Base-by-base conservation (phyloP, 2,888 invertebrate genomes). In the Dyspetes luteomarginatus region DNA sequence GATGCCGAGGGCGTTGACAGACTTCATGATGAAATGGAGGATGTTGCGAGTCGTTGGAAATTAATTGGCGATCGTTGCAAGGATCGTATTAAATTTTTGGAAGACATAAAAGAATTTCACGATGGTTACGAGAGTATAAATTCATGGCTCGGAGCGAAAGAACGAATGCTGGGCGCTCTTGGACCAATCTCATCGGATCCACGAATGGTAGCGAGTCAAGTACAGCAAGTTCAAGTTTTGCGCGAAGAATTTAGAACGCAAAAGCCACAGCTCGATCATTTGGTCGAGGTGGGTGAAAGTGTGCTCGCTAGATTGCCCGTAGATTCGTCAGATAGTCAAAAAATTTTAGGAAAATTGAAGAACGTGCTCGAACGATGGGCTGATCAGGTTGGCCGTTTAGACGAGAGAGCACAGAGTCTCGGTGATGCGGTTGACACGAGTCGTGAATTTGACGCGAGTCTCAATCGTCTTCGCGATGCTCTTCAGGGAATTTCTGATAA, bases 131-230 rank as follows among this genome's bases (percentile, higher is more conserved):
- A 96, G 89, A 96, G 95, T 84, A 93, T 99, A 74, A 94, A 95
- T 4, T 95, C 95, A 73, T 99, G 99, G 98, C 93, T 99, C 55
- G 94, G 94, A 28, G 96, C 97, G 84, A 99, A 99, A 92, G 98
- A 98, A 88, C 96, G 97, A 86, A 98, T 99, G 98, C 94, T 99
- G 92, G 95, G 97, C 0, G 98, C 98, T 0, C 93, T 99, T 0
- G 99, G 99, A 17, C 98, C 98, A 0, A 98, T 99, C 88, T 98
- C 98, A 0, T 97, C 98, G 0, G 99, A 99, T 92, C 97, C 98
- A 0, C 94, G 98, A 71, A 97, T 98, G 96, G 97, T 98, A 1
- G 97, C 97, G 89, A 98, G 97, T 43, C 99, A 99, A 94, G 97
- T 98, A 17, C 98, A 98, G 90, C 91, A 94, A 93, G 96, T 97